These are phyloP conservation scores for Glossophaga mutica DNA, from an alignment of 2,797 vertebrate species.

Conservation along the genomic window DNA sequence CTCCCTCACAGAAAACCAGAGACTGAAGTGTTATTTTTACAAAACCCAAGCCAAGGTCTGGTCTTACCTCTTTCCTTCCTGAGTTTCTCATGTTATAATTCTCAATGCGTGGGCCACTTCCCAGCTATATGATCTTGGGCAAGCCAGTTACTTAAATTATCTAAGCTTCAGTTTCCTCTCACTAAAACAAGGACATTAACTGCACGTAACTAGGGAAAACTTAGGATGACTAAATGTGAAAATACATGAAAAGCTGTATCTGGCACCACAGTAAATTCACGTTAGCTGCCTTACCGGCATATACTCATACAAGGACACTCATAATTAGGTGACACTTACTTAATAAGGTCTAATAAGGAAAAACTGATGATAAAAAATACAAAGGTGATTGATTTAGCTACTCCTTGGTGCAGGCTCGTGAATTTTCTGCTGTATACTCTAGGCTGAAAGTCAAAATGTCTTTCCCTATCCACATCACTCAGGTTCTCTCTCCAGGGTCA, in stretches of 20 bases:
- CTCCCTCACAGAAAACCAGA: background rate
- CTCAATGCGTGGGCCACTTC: background rate
- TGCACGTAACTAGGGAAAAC: background rate
- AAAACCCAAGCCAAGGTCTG: background rate
- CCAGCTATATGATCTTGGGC: background rate
- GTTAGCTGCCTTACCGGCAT: background rate
- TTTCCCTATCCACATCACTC: background rate
- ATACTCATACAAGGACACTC: background rate
- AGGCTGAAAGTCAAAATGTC: background rate
- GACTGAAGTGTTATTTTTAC: background rate
- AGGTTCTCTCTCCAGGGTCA: background rate
- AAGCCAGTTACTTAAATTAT: background rate
- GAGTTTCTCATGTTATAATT: background rate
- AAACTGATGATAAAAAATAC: background rate
- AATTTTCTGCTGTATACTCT: background rate
- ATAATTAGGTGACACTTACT: background rate
- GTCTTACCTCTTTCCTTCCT: background rate
- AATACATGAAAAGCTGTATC: background rate
- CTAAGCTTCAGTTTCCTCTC: background rate
- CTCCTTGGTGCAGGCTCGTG: background rate
- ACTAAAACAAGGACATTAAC: background rate
- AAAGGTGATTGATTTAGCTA: background rate
- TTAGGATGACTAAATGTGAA: background rate
- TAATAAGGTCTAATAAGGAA: background rate
- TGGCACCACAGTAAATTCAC: background rate